A percentile compares a stretch with the other conserved stretches of the same genome.
Evolutionary conservation across 2,113 vertebrate genomes (phyloP).

Genomic region (Prunella himalayana): DNA sequence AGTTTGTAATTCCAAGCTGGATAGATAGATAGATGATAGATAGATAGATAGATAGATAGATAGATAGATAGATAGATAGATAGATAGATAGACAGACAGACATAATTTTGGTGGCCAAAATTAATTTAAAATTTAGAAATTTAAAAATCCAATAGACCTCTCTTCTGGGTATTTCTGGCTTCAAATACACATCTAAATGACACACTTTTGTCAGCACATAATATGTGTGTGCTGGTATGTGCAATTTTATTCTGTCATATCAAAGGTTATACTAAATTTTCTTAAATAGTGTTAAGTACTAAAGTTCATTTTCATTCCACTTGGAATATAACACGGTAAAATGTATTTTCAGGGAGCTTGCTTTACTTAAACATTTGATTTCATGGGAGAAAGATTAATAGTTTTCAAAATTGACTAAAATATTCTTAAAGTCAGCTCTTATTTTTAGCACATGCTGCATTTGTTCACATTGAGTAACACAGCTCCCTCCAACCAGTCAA

Average conservation of each 20-base stretch:
- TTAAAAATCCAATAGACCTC: background rate
- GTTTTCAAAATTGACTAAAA: background rate
- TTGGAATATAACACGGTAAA: background rate
- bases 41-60: background rate
- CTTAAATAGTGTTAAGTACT: background rate
- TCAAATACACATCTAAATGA: background rate
- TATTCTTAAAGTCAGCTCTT: background rate
- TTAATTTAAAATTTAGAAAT: background rate
- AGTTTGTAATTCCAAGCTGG: background rate
- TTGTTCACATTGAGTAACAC: background rate
- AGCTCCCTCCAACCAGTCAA: background rate
- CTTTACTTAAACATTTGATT: background rate
- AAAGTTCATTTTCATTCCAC: background rate
- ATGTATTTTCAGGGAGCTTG: background rate
- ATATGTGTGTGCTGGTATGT: background rate
- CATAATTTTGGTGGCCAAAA: background rate
- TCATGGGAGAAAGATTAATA: background rate
- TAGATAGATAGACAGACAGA: background rate
- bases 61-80: background rate
- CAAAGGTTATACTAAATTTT: background rate
- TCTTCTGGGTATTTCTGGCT: background rate
- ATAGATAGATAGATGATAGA: background rate
- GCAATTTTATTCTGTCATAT: background rate
- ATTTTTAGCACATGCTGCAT: background rate
- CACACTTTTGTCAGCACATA: background rate